These are phyloP conservation scores for Papilio glaucus DNA, from an alignment of 1,140 invertebrate genomes.

Conservation along the genomic window DNA sequence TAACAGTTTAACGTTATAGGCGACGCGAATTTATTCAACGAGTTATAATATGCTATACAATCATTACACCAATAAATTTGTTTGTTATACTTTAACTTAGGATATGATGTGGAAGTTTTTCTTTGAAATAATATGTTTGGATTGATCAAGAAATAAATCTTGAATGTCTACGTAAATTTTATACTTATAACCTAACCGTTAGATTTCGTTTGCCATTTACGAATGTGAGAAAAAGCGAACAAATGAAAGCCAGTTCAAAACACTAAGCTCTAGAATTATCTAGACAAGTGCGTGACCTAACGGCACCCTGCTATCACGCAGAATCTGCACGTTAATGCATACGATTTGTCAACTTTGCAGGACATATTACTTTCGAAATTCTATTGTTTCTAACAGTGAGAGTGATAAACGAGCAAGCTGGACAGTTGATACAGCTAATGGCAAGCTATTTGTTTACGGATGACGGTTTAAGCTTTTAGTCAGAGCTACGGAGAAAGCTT, in stretches of 20 bases:
- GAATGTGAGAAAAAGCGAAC: neutral
- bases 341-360: neutral
- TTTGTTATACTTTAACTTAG: no score
- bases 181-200: no score
- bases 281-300: neutral
- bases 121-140: no score
- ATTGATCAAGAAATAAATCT: no score
- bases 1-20: conserved; percentile 6
- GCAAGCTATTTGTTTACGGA: neutral
- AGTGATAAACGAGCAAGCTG: neutral
- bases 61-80: neutral
- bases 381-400: conserved; percentile 1
- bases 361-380: neutral
- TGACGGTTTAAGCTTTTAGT: neutral
- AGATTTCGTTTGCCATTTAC: no score
- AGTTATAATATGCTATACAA: neutral
- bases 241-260: neutral
- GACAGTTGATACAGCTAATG: neutral
- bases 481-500: neutral
- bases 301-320: neutral
- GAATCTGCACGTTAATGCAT: neutral
- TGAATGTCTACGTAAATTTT: no score
- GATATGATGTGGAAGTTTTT: no score
- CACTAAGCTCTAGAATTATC: neutral
- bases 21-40: conserved; percentile 12